Conservation (phyloP, 2,888 invertebrate species). For the Ichneumoninae sp. region DNA sequence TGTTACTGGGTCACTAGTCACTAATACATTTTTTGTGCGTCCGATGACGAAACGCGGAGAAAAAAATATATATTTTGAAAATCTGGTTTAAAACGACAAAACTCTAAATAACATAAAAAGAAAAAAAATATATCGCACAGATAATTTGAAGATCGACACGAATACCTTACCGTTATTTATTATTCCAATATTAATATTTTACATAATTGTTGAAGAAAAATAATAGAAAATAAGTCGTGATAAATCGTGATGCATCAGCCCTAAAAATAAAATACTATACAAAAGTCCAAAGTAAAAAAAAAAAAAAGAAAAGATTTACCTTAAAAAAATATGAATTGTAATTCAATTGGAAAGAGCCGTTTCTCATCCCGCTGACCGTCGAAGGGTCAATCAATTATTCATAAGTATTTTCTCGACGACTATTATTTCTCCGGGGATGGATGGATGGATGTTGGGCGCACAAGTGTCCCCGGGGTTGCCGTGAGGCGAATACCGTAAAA, state of each 20-base stretch:
- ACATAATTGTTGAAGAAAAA: no score
- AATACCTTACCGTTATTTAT: no score
- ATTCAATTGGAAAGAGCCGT: background rate
- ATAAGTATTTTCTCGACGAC: background rate
- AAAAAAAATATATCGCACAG: no score
- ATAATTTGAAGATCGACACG: no score
- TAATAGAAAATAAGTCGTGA: background rate
- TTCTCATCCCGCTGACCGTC: background rate
- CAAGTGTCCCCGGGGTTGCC: conserved; percentile 38
- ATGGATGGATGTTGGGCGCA: conserved; percentile 47
- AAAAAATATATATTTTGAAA: no score
- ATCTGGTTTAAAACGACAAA: no score
- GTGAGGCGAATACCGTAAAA: conserved; percentile 37
- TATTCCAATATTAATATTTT: no score
- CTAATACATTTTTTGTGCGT: no score
- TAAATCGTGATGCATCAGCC: background rate
- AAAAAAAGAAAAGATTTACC: background rate
- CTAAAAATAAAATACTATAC: background rate
- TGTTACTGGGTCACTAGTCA: no score
- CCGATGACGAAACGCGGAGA: no score
- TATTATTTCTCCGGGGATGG: conserved; percentile 23
- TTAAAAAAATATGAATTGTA: background rate
- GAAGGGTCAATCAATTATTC: conserved; percentile 31
- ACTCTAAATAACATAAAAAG: no score
- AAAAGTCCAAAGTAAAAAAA: background rate